Evolutionary conservation across 2,797 vertebrate species (phyloP), one percentile per base, ranked within the genome.

Genomic region (Amphiprion clarkii): DNA sequence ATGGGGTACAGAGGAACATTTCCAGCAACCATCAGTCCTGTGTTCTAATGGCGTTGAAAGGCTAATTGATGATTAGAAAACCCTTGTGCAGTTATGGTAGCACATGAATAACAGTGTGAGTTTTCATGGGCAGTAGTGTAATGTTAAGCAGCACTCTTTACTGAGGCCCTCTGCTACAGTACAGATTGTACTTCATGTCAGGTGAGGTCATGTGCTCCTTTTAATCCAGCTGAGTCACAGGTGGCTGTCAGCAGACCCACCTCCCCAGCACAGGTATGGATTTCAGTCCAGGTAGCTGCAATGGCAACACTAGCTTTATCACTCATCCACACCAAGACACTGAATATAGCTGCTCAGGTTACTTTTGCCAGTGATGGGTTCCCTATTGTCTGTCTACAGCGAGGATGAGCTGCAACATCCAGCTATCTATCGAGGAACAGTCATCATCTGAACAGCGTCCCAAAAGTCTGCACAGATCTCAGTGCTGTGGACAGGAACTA

Each of bases 311-410:
- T 76, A 86, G 65, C 85, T 86, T 82, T 74, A 84, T 91, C 87
- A 72, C 69, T 83, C 88, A 82, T 84, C 91, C 87, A 76, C 87
- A 82, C 84, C 71, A 84, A 81, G 95, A 94, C 93, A 95, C 88
- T 87, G 88, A 93, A 94, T 93, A 87, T 70, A 86, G 88, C 75
- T 51, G 88, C 93, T 96, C 93, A 23, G 78, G 87, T 95, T 96
- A 93, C 95, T 56, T 65, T 52, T 13, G 31, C 69, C 74, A 65
- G 9, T 68, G 71, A 86, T 71, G 75, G 79, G 40, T 65, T 88
- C 82, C 54, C 88, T 66, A 76, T 87, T 90, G 90, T 88, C 71
- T 25, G 62, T 39, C 72, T 74, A 75, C 78, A 63, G 73, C n/a
- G 70, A 85, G 81, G 68, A 31, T 55, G 71, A 77, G 85, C 80